Evolutionary conservation across 2,113 vertebrate species (phyloP).

Genomic region (Garra rufa): DNA sequence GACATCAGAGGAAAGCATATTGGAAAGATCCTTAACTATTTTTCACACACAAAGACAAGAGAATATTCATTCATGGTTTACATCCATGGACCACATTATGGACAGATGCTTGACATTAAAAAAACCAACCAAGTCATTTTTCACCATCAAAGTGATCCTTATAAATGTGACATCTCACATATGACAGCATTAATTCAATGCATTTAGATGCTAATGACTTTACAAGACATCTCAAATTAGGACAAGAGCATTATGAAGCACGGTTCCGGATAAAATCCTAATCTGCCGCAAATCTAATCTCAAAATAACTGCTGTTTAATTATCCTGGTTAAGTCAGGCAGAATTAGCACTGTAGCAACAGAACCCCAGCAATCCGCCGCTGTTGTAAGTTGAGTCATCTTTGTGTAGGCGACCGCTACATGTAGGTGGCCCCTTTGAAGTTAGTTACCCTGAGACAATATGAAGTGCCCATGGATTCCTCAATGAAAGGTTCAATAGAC

Average conservation of each 20-base stretch:
- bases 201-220: conserved; percentile 24
- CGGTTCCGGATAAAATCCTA: conserved; percentile 36
- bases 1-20: conserved; percentile 17
- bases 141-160: conserved; percentile 20
- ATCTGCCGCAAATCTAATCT: conserved; percentile 46
- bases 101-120: conserved; percentile 9
- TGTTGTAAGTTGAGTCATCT: conserved; percentile 22
- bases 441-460: conserved; percentile 32
- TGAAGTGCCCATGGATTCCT: conserved; percentile 31
- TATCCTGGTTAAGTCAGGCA: conserved; percentile 30
- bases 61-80: background rate
- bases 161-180: conserved; percentile 28
- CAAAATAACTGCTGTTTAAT: conserved; percentile 44
- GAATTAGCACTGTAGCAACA: conserved; percentile 11
- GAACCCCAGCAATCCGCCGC: background rate
- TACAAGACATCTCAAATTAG: conserved; percentile 37
- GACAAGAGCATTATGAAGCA: conserved; percentile 35
- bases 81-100: background rate
- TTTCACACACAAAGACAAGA: background rate
- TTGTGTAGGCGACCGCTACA: background rate
- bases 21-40: conserved; percentile 1
- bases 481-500: conserved; percentile 33
- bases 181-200: conserved; percentile 33
- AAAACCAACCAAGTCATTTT: background rate
- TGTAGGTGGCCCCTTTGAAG: conserved; percentile 40